Evolutionary conservation across 2,797 vertebrate genomes (phyloP), one percentile per base, ranked within the genome.

Genomic region (Alfaro cultratus): DNA sequence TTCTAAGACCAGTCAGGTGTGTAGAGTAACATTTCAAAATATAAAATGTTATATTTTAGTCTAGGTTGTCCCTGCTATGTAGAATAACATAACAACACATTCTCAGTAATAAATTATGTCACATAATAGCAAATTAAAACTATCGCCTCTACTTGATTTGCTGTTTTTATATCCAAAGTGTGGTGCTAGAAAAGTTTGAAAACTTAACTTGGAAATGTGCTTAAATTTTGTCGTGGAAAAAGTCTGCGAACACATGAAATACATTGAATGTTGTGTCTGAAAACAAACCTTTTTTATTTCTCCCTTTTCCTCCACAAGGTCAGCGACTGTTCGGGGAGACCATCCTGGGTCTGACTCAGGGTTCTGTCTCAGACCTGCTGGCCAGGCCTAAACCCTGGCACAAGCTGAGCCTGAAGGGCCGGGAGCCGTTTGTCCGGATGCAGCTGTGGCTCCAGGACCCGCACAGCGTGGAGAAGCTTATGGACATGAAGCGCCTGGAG

Each of bases 311-410:
- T 72, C 80, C 74, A 86, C 78, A 92, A 96, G 95, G 98, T 95
- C 98, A 99, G 95, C 98, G 97, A 90, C 94, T 99, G 88, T 99
- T 99, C 92, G 98, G 98, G 81, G 99, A 99, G 96, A 99, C 97
- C 88, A 99, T 99, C 95, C 96, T 99, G 72, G 99, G 99, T 85
- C 97, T 99, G 88, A 99, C 99, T 85, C 99, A 99, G 91, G 99
- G 99, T 94, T 99, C 99, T 1, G 99, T 99, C 94, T 99, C 98
- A 51, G 99, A 99, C 96, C 97, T 99, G 86, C 97, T 99, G 91
- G 98, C 98, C 86, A 97, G 99, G 82, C 99, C 99, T n/a, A 99
- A 99, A 93, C 98, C 98, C 90, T 99, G 99, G 99, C 98, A 99
- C 96, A 99, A 99, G 94, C 97, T 99, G 88, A 99, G 99, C 88